Evolutionary conservation across 2,113 vertebrate species (phyloP), one percentile per base, ranked within the genome.

Genomic region (Calypte anna): DNA sequence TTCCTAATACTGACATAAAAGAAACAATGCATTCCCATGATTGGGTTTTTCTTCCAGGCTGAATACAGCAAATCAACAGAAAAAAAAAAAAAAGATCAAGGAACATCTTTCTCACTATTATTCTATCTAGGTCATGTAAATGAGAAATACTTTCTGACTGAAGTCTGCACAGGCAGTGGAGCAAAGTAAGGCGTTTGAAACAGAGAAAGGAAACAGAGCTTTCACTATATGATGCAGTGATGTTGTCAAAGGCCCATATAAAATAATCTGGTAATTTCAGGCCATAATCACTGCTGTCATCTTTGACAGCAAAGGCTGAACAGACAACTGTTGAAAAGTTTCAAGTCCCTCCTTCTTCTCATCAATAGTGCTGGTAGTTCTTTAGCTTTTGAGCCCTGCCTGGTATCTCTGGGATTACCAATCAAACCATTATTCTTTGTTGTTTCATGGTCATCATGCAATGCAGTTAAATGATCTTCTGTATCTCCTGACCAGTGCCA

Each of bases 61-160:
- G 90, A 90, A 85, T 86, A 80, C 44, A 90, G 55, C 90, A 93
- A 94, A 86, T 67, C 90, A 96, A 95, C 55, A 82, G 82, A 73
- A 75, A 86, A 40, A 40, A 40, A 40, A 80, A 58, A 46, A 46
- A 87, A 85, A 96, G 79, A 95, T 93, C 90, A 96, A 96, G 93
- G 82, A 94, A 77, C 72, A 58, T 94, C 82, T 88, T 95, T 88
- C 91, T 86, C 91, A 77, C 81, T 91, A 91, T 95, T 95, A 82
- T 94, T 91, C 79, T 96, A 96, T 95, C 87, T 97, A 96, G 95
- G 96, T 94, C 93, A 97, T 95, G 95, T 96, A 96, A 94, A 95
- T 96, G 95, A 95, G 95, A 91, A 93, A 90, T 93, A 86, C 72
- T 96, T 94, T 93, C 85, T 80, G 91, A 96, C 70, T 97, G 87